These are phyloP conservation scores for Phoebastria nigripes DNA, from an alignment of 2,797 vertebrate species.

Conservation along the genomic window DNA sequence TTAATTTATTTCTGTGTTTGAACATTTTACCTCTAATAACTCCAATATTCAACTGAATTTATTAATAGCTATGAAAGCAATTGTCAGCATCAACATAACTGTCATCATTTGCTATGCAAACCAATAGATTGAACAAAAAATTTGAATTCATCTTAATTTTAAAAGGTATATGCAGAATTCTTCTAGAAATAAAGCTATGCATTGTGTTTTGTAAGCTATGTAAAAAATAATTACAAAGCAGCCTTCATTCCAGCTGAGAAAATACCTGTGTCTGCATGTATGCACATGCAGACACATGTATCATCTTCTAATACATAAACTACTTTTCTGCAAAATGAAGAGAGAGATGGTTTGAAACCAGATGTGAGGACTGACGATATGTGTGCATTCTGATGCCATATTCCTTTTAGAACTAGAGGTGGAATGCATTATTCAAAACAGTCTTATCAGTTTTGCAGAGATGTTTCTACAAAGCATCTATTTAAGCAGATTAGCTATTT, in stretches of 20 bases:
- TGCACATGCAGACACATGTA: fast-evolving
- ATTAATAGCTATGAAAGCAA: background rate
- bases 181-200: background rate
- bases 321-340: background rate
- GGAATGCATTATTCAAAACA: background rate
- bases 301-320: background rate
- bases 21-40: background rate
- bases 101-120: background rate
- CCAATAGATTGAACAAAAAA: background rate
- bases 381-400: background rate
- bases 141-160: background rate
- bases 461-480: background rate
- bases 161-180: background rate
- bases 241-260: background rate
- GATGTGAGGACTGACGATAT: background rate
- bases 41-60: background rate
- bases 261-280: background rate
- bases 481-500: background rate
- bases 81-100: background rate
- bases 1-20: background rate
- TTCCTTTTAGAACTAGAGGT: background rate
- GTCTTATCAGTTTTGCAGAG: background rate
- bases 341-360: background rate
- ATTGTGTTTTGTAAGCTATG: background rate
- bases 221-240: background rate